Evolutionary conservation across 2,888 invertebrate genomes (phyloP).

Genomic region (Ceramica pisi): DNA sequence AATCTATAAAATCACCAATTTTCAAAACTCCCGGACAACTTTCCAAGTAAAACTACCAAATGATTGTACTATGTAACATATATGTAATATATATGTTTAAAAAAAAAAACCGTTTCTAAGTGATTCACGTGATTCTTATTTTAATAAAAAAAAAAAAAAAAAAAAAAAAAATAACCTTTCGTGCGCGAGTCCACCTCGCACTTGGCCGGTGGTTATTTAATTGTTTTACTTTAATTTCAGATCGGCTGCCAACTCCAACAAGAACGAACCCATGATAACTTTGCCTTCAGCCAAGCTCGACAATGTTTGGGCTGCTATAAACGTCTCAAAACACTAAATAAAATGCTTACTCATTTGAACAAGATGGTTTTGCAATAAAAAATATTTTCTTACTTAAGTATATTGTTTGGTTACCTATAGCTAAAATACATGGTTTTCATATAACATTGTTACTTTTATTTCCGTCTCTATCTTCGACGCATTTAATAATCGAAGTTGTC

Average conservation of each 20-base stretch:
- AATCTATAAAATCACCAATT: no score
- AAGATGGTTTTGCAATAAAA: conserved; percentile 29
- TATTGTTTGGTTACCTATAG: conserved; percentile 15
- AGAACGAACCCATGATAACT: conserved; percentile 80
- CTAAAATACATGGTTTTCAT: conserved; percentile 41
- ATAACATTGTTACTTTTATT: conserved; percentile 23
- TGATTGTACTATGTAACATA: no score
- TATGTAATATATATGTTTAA: no score
- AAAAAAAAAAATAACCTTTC: no score
- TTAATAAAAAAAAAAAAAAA: no score
- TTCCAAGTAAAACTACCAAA: no score
- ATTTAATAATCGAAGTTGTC: no score
- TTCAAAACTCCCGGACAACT: no score
- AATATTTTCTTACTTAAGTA: conserved; percentile 16
- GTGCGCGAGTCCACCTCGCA: no score
- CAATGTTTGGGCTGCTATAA: conserved; percentile 85
- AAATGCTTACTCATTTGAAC: conserved; percentile 10
- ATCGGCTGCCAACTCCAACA: conserved; percentile 83
- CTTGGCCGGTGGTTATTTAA: no score
- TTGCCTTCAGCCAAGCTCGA: conserved; percentile 82
- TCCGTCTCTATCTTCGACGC: not conserved
- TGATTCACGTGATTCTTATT: no score
- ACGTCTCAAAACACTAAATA: conserved; percentile 82
- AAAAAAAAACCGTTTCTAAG: no score
- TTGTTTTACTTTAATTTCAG: conserved; percentile 70